Evolutionary conservation across 2,113 vertebrate species (phyloP).

Genomic region (Anas platyrhynchos): DNA sequence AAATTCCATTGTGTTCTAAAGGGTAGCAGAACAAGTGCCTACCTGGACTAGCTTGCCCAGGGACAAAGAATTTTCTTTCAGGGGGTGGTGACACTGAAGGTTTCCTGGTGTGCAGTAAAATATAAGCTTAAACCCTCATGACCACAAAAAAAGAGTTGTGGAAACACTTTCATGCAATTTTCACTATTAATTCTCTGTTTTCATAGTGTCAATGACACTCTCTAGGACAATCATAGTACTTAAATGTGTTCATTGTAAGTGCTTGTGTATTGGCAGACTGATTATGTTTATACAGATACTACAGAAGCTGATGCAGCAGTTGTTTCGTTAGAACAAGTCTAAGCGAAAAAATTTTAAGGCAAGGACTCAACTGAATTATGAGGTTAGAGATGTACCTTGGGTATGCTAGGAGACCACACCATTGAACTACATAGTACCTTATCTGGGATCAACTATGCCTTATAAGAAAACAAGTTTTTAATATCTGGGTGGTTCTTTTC

Average conservation of each 20-base stretch:
- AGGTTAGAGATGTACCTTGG: background rate
- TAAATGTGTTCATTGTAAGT: background rate
- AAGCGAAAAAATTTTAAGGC: background rate
- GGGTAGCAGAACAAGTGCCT: background rate
- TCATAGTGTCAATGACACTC: background rate
- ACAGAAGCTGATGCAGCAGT: background rate
- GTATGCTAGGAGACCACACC: rapidly evolving
- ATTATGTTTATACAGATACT: background rate
- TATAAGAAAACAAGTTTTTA: background rate
- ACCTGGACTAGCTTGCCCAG: background rate
- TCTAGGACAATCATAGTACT: background rate
- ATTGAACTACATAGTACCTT: background rate
- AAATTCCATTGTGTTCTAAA: background rate
- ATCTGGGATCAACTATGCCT: background rate
- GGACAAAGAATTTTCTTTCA: background rate
- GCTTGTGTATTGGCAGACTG: background rate
- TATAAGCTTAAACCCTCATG: background rate
- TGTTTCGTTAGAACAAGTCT: background rate
- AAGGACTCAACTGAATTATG: background rate
- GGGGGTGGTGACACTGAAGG: background rate
- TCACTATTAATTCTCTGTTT: background rate
- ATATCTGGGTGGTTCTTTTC: background rate
- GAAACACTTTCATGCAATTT: background rate
- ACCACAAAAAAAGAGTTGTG: background rate
- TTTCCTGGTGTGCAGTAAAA: background rate